Base-by-base conservation (phyloP, 2,888 invertebrate genomes). In the Silvanus unidentatus region DNA sequence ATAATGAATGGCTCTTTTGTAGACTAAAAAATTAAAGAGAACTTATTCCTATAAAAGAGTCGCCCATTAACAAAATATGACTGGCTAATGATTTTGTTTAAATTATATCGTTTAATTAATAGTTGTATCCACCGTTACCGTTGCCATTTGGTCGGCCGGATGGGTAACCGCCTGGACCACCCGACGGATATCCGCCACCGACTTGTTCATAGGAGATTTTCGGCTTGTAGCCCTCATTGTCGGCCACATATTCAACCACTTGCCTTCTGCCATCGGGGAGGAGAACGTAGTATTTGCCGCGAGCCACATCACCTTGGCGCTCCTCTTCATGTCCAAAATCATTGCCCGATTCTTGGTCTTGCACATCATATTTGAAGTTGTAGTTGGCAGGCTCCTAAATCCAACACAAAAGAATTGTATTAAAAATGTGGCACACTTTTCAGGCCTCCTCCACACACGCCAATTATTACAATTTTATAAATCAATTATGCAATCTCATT, bases 241-340 rank as follows among this genome's bases (percentile, higher is more conserved):
- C 82, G 1, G 82, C 82, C 1, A 77, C 78, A 59, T 82, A 83
- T 5, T 80, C 80, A 0, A 82, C 82, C 9, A 81, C 77, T 62
- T 84, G 82, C 59, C 77, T 75, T 45, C 82, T 72, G 5, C 83
- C 83, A 51, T 84, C 84, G 0, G 84, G 84, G 30, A 84, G 73
- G 57, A 79, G 76, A 50, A 84, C 83, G 54, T 79, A 73, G 69
- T 84, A 84, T 62, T 80, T 81, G 10, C 84, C 84, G 49, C 77
- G 78, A n/a, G 82, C 81, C 0, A 77, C 78, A n/a, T 80, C 77
- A 2, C 82, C 82, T 56, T 76, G 77, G 57, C 81, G 79, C 8
- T 76, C 74, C 60, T 84, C 82, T 12, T 77, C 74, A 57, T 84
- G 84, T 0, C 82, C 83, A 68, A 82, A 84, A 58, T 84, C 82